These are phyloP conservation scores for Habropoda laboriosa DNA, from an alignment of 1,140 invertebrate species.

Conservation along the genomic window DNA sequence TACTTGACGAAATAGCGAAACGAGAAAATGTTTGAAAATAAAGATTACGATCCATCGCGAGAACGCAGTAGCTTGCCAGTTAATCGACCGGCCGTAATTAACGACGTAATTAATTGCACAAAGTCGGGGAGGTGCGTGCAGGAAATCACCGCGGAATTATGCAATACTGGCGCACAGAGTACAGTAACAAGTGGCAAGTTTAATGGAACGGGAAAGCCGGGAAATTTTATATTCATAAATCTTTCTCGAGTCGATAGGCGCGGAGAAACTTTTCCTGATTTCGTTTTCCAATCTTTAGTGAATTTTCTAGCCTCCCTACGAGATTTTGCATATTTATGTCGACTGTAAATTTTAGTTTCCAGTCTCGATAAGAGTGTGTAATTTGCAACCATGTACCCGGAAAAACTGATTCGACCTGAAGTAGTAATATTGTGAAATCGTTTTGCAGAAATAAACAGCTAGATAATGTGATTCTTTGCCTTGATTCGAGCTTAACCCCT, in stretches of 20 bases:
- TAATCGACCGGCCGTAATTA: background rate
- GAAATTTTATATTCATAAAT: background rate
- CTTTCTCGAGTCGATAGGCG: background rate
- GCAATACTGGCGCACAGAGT: background rate
- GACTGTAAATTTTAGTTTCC: background rate
- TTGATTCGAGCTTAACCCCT: too few relatives aligned
- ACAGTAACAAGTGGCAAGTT: background rate
- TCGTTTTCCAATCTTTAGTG: background rate
- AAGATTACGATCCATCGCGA: background rate
- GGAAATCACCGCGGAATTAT: slow-evolving; percentile 20
- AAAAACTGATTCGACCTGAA: too few relatives aligned
- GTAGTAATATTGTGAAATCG: too few relatives aligned
- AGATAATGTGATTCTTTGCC: too few relatives aligned
- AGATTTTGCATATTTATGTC: background rate
- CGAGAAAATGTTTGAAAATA: background rate
- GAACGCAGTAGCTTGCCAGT: too few relatives aligned
- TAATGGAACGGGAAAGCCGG: background rate
- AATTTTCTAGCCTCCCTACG: background rate
- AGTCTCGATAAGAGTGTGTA: background rate
- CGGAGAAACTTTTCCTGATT: slow-evolving; percentile 1
- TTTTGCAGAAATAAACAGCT: too few relatives aligned
- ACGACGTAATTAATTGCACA: slow-evolving; percentile 1
- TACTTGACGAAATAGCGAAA: too few relatives aligned
- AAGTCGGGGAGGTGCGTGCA: slow-evolving; percentile 1
- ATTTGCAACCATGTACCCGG: background rate